phyloP scores from a whole-genome alignment of 2,113 vertebrate genomes.

The Natator depressus region DNA sequence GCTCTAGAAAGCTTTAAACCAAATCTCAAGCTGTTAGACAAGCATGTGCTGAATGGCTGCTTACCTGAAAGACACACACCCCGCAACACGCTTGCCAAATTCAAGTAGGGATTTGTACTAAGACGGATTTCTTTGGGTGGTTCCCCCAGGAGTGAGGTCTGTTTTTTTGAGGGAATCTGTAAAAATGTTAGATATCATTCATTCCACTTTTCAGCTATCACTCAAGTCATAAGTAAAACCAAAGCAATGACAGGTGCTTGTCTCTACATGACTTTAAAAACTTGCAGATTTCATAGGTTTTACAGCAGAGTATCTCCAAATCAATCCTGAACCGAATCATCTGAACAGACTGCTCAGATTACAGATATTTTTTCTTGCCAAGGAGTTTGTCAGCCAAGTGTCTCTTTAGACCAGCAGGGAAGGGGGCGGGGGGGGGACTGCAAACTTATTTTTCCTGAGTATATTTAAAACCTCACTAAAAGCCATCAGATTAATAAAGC shows the following conservation, averaged over 20 bases:
- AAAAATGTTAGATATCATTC: neutral
- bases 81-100: slow-evolving; percentile 94
- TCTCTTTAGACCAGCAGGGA: neutral
- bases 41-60: neutral
- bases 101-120: slow-evolving; percentile 96
- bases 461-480: neutral
- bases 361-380: neutral
- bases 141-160: slow-evolving; percentile 93
- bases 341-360: rapidly evolving
- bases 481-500: neutral
- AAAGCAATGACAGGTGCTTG: neutral
- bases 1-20: neutral
- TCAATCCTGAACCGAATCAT: neutral
- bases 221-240: neutral
- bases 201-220: neutral
- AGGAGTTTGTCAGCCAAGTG: neutral
- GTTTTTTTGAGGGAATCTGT: slow-evolving; percentile 82
- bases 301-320: neutral
- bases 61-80: slow-evolving; percentile 88
- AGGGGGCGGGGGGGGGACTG: neutral
- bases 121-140: slow-evolving; percentile 95
- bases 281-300: rapidly evolving
- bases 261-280: neutral
- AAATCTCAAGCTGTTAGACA: neutral
- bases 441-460: neutral